Base-by-base conservation (phyloP, 2,797 vertebrate species). In the Rhabdophis nuchalis region DNA sequence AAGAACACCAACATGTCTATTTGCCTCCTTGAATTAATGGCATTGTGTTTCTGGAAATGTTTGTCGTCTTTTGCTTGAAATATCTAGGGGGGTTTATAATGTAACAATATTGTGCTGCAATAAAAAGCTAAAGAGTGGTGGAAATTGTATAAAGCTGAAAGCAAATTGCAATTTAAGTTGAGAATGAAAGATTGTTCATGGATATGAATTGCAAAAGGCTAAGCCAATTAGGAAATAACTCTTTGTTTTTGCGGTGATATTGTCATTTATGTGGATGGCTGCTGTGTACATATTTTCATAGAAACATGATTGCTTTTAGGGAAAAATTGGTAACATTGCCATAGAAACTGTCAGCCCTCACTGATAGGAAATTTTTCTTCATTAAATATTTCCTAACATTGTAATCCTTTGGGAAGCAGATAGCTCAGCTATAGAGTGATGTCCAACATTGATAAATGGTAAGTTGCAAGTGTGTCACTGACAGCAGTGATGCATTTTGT, bases 191-290 rank as follows among this genome's bases (percentile, higher is more conserved):
- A 90, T 82, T 41, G 50, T 85, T 88, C 56, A 27, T 20, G 54
- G 54, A 82, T 1, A 54, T 91, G 61, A 92, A 72, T 89, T 91
- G 77, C 7, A 87, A 92, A 94, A 87, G 89, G 89, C 2, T 94
- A 5, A 57, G 85, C 57, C 61, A 91, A 1, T 93, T 93, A 91
- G 68, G 89, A 91, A 93, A 93, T 93, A 36, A 53, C 41, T 7
- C 25, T 29, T 91, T 95, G 89, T 95, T 88, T 29, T 32, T 93
- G 41, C 92, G 87, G 92, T 95, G n/a, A 86, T 92, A 50, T 87
- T 93, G 0, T 87, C 52, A 54, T n/a, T 93, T 93, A 27, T 1
- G 91, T 88, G 57, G 92, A 77, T 93, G 93, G 12, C 58, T 87
- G 77, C 68, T 90, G 11, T 20, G 13, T 85, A 54, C 53, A 88